phyloP scores from a whole-genome alignment of 92 coral and sea anemone genomes.

The Paramuricea clavata region DNA sequence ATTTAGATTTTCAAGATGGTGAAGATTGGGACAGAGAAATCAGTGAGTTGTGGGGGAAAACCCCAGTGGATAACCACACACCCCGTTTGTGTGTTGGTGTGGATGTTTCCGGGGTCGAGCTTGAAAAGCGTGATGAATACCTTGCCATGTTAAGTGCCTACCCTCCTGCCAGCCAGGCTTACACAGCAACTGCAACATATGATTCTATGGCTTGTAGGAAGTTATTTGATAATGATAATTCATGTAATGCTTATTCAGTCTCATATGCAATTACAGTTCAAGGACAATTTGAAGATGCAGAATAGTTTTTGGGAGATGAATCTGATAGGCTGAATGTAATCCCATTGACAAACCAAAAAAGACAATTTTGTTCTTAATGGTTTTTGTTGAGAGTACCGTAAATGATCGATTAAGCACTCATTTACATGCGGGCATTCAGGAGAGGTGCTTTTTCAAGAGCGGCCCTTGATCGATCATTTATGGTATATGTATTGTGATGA shows the following conservation, averaged over 20 bases:
- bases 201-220: slow-evolving; percentile 67
- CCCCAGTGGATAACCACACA: not conserved
- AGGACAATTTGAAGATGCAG: slow-evolving; percentile 54
- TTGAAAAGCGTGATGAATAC: slow-evolving; percentile 67
- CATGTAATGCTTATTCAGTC: not conserved
- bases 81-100: slow-evolving; percentile 11
- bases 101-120: slow-evolving; percentile 33
- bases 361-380: not conserved
- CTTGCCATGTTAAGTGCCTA: slow-evolving; percentile 67
- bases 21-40: slow-evolving; percentile 92
- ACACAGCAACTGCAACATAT: slow-evolving; percentile 76
- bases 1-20: slow-evolving; percentile 2
- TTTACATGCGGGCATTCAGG: too few relatives aligned
- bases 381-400: too few relatives aligned
- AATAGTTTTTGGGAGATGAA: not conserved
- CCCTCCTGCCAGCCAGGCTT: slow-evolving; percentile 87
- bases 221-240: slow-evolving; percentile 6
- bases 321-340: too few relatives aligned
- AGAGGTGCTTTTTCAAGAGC: too few relatives aligned
- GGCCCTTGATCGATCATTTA: too few relatives aligned
- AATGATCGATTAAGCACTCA: too few relatives aligned
- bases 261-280: not conserved
- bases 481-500: too few relatives aligned
- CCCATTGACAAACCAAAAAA: not conserved
- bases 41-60: slow-evolving; percentile 39